Base-by-base conservation (phyloP, 2,113 vertebrate species). In the Thomomys bottae region DNA sequence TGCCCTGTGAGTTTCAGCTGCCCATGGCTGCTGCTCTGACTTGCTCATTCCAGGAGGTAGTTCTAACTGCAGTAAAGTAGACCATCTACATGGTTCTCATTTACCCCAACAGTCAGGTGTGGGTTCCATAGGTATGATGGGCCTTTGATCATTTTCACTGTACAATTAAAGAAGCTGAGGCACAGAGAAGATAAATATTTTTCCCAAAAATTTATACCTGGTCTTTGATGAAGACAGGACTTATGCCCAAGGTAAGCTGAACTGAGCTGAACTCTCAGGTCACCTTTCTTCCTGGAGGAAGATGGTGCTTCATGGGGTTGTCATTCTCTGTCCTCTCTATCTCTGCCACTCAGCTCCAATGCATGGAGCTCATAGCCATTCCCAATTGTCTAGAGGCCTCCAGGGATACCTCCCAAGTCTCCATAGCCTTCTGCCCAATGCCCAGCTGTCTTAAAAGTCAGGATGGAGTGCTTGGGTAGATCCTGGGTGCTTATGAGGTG, bases 141-240 rank as follows among this genome's bases (percentile, higher is more conserved):
- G 15, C 17, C 40, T 64, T 91, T 91, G 30, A 79, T 63, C 45
- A 28, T 75, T 79, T 57, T 59, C 40, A 70, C 26, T 24, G 71
- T n/a, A 59, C 14, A 73, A 23, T 59, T 59, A 76, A 57, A 63
- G 93, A 89, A 54, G 78, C n/a, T 23, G 81, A 89, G 82, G 61
- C 68, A 67, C 64, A 71, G 49, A 12, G 73, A 63, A 75, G 54
- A 54, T 73, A 49, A 83, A 21, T 14, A 8, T 66, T n/a, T 79
- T 84, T 38, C 64, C 59, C n/a, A 57, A 75, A 57, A 57, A 57
- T 21, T 59, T 9, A 76, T 17, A 42, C 10, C 9, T 8, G 1
- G 17, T 49, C 45, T 8, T 21, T 59, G n/a, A n/a, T 0, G 10
- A 68, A 45, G 77, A 54, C 26, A 40, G 45, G 85, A 42, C 38